These are phyloP conservation scores for Notodonta ziczac DNA, from an alignment of 2,888 invertebrate species.

Conservation along the genomic window DNA sequence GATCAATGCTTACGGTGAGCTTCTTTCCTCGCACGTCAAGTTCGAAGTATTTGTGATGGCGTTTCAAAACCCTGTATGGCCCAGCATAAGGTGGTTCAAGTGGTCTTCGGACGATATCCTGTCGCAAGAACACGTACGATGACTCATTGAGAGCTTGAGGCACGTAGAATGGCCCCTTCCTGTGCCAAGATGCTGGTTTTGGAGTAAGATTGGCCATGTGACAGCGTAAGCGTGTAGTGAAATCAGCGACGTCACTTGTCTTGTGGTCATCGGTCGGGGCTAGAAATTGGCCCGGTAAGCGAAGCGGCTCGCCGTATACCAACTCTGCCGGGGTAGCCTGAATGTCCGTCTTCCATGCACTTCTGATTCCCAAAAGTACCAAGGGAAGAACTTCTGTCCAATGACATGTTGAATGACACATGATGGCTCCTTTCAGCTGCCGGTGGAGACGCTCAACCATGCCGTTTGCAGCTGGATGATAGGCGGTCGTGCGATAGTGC, in stretches of 20 bases:
- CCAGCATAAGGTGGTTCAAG: slow-evolving; percentile 6
- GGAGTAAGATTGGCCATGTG: slow-evolving; percentile 7
- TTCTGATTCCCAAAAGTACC: slow-evolving; percentile 6
- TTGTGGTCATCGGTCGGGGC: slow-evolving; percentile 6
- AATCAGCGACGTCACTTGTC: not conserved
- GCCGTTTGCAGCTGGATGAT: slow-evolving; percentile 23
- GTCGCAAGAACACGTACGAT: slow-evolving; percentile 1
- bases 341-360: slow-evolving; percentile 6
- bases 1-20: not conserved
- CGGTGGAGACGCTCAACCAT: slow-evolving; percentile 27
- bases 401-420: not conserved
- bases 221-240: not conserved
- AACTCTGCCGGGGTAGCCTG: slow-evolving; percentile 7
- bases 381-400: not conserved
- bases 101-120: not conserved
- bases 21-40: not conserved
- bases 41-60: slow-evolving; percentile 4
- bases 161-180: slow-evolving; percentile 3
- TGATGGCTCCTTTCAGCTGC: slow-evolving; percentile 20
- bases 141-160: not conserved
- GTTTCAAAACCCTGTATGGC: not conserved
- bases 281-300: not conserved
- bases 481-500: slow-evolving; percentile 21
- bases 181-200: slow-evolving; percentile 4
- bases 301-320: not conserved